Evolutionary conservation across 2,888 invertebrate genomes (phyloP).

Genomic region (Eubasilissa splendida): DNA sequence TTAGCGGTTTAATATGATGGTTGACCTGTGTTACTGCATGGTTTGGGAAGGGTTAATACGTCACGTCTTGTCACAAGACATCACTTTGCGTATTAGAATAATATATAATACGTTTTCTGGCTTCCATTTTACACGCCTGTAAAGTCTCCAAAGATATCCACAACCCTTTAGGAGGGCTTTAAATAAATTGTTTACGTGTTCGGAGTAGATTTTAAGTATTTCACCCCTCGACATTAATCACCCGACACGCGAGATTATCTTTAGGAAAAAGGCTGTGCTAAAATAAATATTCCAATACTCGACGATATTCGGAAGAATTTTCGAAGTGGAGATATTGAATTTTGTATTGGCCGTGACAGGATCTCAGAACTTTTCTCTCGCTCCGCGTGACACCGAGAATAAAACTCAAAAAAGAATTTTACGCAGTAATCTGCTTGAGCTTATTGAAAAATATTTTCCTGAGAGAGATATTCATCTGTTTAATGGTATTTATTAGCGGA

Average conservation of each 20-base stretch:
- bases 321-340: conserved; percentile 8
- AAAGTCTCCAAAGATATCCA: conserved; percentile 14
- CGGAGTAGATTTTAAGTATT: conserved; percentile 8
- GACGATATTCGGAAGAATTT: conserved; percentile 13
- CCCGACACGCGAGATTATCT: conserved; percentile 10
- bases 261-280: not conserved
- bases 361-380: not conserved
- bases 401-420: no score
- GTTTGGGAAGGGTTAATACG: no score
- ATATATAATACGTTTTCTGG: no score
- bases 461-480: no score
- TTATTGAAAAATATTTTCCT: no score
- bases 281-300: not conserved
- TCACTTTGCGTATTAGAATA: no score
- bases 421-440: no score
- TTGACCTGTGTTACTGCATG: no score
- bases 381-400: no score
- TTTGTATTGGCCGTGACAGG: not conserved
- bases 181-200: conserved; percentile 21
- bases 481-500: no score
- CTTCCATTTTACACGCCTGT: not conserved
- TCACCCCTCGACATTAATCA: conserved; percentile 4
- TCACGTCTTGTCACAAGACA: no score
- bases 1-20: no score
- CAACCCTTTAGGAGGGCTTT: not conserved